Conservation (phyloP, 2,113 vertebrate species). For the Cyprinodon variegatus region DNA sequence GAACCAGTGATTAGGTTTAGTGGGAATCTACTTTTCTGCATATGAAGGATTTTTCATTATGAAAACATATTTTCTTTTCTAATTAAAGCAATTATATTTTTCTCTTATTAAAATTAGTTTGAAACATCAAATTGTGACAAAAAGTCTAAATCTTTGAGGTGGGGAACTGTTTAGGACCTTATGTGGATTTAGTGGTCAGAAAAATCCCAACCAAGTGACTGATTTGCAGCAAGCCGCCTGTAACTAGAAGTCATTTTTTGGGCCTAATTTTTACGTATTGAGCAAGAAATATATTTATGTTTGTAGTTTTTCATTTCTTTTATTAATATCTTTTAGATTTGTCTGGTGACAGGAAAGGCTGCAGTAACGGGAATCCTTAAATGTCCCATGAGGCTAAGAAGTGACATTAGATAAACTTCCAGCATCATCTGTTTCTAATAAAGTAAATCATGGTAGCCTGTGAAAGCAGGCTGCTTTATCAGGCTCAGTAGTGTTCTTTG, state of each 20-base stretch:
- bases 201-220: background rate
- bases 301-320: background rate
- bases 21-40: too few species aligned
- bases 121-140: too few species aligned
- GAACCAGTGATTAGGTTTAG: background rate
- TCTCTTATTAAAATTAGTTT: too few species aligned
- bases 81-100: too few species aligned
- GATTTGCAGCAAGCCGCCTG: background rate
- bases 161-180: too few species aligned
- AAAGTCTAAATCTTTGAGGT: too few species aligned
- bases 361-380: background rate
- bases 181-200: background rate
- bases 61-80: too few species aligned
- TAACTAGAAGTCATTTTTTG: background rate
- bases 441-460: background rate
- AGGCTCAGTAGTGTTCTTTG: background rate
- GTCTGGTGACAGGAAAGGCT: too few species aligned
- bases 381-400: background rate
- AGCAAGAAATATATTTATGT: background rate
- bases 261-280: background rate
- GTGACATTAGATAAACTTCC: background rate
- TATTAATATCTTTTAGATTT: background rate
- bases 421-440: background rate
- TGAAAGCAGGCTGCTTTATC: background rate
- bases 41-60: too few species aligned